Base-by-base conservation (phyloP, 2,888 invertebrate species). In the Willowsia nigromaculata region DNA sequence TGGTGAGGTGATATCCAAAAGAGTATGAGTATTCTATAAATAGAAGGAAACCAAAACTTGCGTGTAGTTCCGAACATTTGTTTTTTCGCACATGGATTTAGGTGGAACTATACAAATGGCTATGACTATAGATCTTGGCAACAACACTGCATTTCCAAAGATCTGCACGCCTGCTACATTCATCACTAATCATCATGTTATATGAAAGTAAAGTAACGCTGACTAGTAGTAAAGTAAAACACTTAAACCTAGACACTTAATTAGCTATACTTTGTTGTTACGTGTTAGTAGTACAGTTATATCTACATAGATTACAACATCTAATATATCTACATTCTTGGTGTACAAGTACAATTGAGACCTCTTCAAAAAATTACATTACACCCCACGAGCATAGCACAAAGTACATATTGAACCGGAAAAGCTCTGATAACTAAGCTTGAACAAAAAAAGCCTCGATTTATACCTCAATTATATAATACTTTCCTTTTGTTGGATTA, bases 21-120 rank as follows among this genome's bases (percentile, higher is more conserved):
- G 25, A 40, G 76, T 40, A 74, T 62, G 76, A 71, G 53, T 43
- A 59, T 37, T 74, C 85, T 85, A 85, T 47, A 76, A 85, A 76
- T 85, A 83, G 83, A 83, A 82, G 74, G 6, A 47, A 37, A 78
- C 50, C 27, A 50, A 81, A 22, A 50, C 22, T 82, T 18, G 13
- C 22, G 62, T 18, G 13, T 68, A 43, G 25, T 85, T 76, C 47
- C 74, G 76, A 85, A 85, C 74, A 71, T 30, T 84, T 84, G 53
- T 15, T 27, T 65, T 47, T 43, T 40, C 25, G 18, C 27, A 40
- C 37, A n/a, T n/a, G n/a, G n/a, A n/a, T n/a, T n/a, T n/a, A n/a
- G n/a, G n/a, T n/a, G n/a, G 11, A 7, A 33, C 15, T n/a, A 15
- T 33, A 81, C 33, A 11, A 47, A 13, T 15, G 59, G 33, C 40